phyloP scores from a whole-genome alignment of 2,888 invertebrate genomes.

The Agrotis ipsilon region DNA sequence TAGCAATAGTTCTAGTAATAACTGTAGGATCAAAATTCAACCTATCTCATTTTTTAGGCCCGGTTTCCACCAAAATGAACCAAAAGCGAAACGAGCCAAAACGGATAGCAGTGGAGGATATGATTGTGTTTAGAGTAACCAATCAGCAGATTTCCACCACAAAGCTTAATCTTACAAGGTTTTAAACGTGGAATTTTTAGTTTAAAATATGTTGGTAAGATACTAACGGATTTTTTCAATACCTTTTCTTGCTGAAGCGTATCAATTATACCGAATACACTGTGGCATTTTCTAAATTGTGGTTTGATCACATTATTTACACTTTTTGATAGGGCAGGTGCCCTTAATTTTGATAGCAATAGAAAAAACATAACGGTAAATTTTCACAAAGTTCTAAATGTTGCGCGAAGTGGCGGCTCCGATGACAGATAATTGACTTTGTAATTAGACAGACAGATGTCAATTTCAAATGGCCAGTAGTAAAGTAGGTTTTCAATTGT shows the following conservation, averaged over 20 bases:
- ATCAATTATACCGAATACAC: conserved; percentile 82
- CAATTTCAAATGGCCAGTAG: conserved; percentile 37
- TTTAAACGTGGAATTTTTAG: no score
- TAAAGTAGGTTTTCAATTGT: not conserved
- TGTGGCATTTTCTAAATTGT: conserved; percentile 75
- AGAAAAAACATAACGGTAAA: conserved; percentile 65
- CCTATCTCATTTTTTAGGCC: no score
- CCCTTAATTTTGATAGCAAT: conserved; percentile 57
- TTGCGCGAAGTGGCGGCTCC: conserved; percentile 9
- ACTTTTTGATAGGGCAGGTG: conserved; percentile 38
- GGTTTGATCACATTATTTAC: conserved; percentile 12
- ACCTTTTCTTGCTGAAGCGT: conserved; percentile 82
- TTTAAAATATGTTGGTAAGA: not conserved
- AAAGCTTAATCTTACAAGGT: no score
- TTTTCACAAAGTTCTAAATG: conserved; percentile 36
- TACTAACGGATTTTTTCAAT: conserved; percentile 30
- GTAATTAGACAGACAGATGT: conserved; percentile 7
- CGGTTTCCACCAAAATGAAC: no score
- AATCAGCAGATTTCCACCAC: no score
- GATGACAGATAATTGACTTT: conserved; percentile 39
- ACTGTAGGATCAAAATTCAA: no score
- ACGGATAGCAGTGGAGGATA: no score
- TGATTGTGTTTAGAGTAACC: no score
- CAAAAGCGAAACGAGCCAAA: no score
- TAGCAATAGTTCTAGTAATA: no score